These are phyloP conservation scores for Cryptoblepharus egeriae DNA, from an alignment of 2,797 vertebrate genomes.

Conservation along the genomic window DNA sequence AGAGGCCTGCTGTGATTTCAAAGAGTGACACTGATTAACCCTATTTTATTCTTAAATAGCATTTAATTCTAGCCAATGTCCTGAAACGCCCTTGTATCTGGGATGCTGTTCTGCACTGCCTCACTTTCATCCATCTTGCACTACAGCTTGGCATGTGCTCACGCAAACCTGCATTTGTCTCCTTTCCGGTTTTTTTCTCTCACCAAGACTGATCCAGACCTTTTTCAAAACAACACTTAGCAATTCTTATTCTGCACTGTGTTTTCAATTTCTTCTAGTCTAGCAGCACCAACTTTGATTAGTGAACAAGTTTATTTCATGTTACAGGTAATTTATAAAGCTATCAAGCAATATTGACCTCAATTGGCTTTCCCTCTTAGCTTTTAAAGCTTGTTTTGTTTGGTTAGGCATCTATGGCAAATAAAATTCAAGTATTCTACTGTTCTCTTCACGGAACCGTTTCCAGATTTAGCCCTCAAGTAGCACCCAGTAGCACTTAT, in stretches of 20 bases:
- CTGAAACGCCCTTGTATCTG: background rate
- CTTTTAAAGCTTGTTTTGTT: slow-evolving; percentile 22
- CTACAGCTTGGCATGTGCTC: background rate
- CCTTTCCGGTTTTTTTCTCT: background rate
- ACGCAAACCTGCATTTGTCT: background rate
- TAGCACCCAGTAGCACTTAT: background rate
- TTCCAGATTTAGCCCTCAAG: background rate
- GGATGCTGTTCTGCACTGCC: background rate
- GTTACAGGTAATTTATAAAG: slow-evolving; percentile 55
- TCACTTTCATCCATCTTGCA: background rate
- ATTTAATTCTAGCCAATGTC: slow-evolving; percentile 1
- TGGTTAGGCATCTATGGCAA: slow-evolving; percentile 21
- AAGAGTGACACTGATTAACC: background rate
- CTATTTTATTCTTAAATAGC: background rate
- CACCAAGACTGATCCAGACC: slow-evolving; percentile 8
- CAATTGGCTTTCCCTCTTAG: background rate
- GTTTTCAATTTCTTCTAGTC: slow-evolving; percentile 32
- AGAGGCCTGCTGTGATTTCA: too few relatives aligned
- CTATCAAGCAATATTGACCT: slow-evolving; percentile 45
- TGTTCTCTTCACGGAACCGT: background rate
- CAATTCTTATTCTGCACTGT: slow-evolving; percentile 22
- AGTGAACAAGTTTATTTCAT: slow-evolving; percentile 44
- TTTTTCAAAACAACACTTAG: slow-evolving; percentile 29
- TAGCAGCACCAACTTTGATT: slow-evolving; percentile 32
- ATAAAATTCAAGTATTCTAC: slow-evolving; percentile 9